A percentile compares a stretch with the other conserved stretches of the same genome.
Evolutionary conservation across 2,113 vertebrate genomes (phyloP).

Genomic region (Aptenodytes patagonicus): DNA sequence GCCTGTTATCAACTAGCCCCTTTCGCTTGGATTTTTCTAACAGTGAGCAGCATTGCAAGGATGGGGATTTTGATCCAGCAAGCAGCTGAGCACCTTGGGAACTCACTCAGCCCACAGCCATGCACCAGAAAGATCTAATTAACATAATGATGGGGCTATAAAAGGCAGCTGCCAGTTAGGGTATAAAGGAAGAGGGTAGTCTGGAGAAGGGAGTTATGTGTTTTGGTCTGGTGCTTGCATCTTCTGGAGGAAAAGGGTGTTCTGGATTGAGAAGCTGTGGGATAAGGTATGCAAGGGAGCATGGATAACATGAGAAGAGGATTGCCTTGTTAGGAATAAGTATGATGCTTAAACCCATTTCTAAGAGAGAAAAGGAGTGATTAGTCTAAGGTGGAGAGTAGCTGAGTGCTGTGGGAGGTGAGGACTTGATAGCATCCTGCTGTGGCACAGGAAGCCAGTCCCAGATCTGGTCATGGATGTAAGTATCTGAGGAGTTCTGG

Average conservation of each 20-base stretch:
- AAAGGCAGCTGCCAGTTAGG: not conserved
- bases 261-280: not conserved
- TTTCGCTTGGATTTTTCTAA: not conserved
- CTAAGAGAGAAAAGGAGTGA: not conserved
- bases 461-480: not conserved
- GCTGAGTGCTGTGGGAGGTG: not conserved
- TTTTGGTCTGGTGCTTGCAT: fast-evolving
- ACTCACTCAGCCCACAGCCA: not conserved
- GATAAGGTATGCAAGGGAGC: too few species aligned
- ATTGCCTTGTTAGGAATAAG: not conserved
- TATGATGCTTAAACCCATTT: not conserved
- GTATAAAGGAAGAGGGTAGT: not conserved
- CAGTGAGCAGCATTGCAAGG: not conserved
- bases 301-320: fast-evolving
- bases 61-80: not conserved
- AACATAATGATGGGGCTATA: fast-evolving
- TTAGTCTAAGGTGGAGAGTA: not conserved
- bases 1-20: not conserved
- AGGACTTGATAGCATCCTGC: not conserved
- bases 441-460: not conserved
- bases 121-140: not conserved
- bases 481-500: not conserved
- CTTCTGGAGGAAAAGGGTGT: too few species aligned
- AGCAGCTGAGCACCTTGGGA: not conserved
- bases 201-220: not conserved